phyloP scores from a whole-genome alignment of 1,140 invertebrate species.

The Cyclina sinensis region DNA sequence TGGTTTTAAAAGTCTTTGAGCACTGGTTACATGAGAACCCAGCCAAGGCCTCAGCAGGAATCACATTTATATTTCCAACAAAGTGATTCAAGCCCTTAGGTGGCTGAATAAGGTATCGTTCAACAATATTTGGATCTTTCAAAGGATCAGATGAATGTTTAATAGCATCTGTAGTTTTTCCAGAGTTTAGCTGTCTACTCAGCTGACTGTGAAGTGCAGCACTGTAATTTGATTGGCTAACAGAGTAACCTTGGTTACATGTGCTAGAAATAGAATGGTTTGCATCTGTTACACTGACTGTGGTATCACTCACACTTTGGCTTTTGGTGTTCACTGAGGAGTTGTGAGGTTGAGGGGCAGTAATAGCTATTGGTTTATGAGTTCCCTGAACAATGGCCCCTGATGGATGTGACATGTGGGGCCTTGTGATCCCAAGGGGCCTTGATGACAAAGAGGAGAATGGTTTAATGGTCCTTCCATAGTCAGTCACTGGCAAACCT shows the following conservation, averaged over 20 bases:
- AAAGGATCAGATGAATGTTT: conserved; percentile 5
- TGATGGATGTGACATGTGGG: background rate
- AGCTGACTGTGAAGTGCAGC: conserved; percentile 16
- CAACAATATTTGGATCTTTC: background rate
- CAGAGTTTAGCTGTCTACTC: background rate
- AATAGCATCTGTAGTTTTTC: background rate
- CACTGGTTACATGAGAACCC: conserved; percentile 59
- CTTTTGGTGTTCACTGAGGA: conserved; percentile 42
- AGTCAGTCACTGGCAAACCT: conserved; percentile 40
- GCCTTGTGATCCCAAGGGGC: conserved; percentile 30
- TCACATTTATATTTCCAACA: conserved; percentile 7
- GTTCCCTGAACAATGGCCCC: conserved; percentile 52
- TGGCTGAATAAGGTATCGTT: conserved; percentile 31
- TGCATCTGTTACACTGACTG: conserved; percentile 55
- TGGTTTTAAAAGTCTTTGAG: conserved; percentile 61
- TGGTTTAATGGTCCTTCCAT: conserved; percentile 45
- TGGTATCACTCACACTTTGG: conserved; percentile 47
- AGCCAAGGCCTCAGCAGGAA: background rate
- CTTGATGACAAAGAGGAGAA: conserved; percentile 37
- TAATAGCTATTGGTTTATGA: conserved; percentile 61
- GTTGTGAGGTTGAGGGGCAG: conserved; percentile 54
- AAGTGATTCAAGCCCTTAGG: conserved; percentile 4
- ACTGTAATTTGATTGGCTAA: conserved; percentile 48
- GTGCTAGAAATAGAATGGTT: conserved; percentile 41
- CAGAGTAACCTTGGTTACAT: conserved; percentile 31